These are phyloP conservation scores for Plectropomus leopardus DNA, from an alignment of 2,113 vertebrate genomes.

Conservation along the genomic window DNA sequence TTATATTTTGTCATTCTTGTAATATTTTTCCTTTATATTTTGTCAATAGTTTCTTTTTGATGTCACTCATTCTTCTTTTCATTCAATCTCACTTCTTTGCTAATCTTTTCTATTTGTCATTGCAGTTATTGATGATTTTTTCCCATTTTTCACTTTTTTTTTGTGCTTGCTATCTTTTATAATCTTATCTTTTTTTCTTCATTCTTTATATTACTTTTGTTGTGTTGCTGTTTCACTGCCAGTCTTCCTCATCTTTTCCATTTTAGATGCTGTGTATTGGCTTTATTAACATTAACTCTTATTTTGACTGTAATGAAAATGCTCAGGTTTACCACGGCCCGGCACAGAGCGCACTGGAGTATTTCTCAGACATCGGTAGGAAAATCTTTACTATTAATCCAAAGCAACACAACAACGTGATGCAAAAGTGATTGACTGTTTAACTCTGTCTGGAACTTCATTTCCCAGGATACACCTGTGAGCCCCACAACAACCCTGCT, in stretches of 20 bases:
- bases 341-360: slow-evolving; percentile 83
- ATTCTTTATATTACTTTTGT: too few relatives aligned
- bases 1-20: too few relatives aligned
- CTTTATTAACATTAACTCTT: background rate
- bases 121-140: too few relatives aligned
- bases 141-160: too few relatives aligned
- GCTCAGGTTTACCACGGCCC: slow-evolving; percentile 90
- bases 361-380: slow-evolving; percentile 90
- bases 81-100: too few relatives aligned
- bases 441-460: background rate
- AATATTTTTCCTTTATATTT: too few relatives aligned
- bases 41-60: too few relatives aligned
- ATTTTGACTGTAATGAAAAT: slow-evolving; percentile 37
- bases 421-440: accelerated
- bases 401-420: accelerated
- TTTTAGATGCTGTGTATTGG: background rate
- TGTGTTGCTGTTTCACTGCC: background rate
- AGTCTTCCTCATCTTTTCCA: background rate
- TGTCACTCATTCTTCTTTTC: too few relatives aligned
- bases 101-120: too few relatives aligned
- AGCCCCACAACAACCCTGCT: slow-evolving; percentile 94
- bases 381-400: background rate
- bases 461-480: slow-evolving; percentile 90
- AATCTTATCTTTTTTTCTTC: too few relatives aligned
- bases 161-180: too few relatives aligned